Percentiles rank a stretch among this genome's conserved stretches.
Conservation (phyloP, 2,888 invertebrate genomes). For the Linnaemya vulpina region DNA sequence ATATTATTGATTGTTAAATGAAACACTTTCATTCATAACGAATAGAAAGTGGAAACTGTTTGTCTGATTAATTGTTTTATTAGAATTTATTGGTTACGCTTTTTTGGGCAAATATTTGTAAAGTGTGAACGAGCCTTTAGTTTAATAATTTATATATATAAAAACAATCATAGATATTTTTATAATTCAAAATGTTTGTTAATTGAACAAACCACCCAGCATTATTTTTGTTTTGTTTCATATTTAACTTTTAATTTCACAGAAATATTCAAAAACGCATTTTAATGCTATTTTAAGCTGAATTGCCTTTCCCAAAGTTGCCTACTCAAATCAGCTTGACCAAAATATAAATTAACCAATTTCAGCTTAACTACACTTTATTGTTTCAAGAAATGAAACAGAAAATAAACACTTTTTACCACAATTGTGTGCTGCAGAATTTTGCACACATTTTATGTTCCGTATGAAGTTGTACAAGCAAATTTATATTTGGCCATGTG, state of each 20-base stretch:
- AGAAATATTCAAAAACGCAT: background rate
- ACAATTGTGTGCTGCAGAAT: constrained; percentile 11
- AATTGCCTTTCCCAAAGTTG: background rate
- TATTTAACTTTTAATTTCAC: too few species aligned
- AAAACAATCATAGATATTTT: too few species aligned
- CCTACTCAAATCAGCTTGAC: constrained; percentile 16
- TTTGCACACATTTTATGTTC: background rate
- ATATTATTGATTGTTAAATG: too few species aligned
- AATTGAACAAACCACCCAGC: background rate
- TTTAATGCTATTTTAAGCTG: background rate
- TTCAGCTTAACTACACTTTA: constrained; percentile 47
- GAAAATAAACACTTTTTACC: constrained; percentile 16
- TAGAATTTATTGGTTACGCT: too few species aligned
- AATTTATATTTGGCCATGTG: background rate
- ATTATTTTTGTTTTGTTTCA: background rate
- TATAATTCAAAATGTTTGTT: background rate
- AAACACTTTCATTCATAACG: too few species aligned
- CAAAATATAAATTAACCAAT: constrained; percentile 49
- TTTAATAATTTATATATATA: too few species aligned
- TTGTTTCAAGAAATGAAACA: constrained; percentile 28
- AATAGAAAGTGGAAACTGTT: too few species aligned
- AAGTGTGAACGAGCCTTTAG: too few species aligned
- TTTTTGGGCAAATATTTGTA: too few species aligned
- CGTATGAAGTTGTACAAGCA: too few species aligned
- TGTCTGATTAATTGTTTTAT: too few species aligned